Evolutionary conservation across 2,113 vertebrate genomes (phyloP).

Genomic region (Stegostoma tigrinum): DNA sequence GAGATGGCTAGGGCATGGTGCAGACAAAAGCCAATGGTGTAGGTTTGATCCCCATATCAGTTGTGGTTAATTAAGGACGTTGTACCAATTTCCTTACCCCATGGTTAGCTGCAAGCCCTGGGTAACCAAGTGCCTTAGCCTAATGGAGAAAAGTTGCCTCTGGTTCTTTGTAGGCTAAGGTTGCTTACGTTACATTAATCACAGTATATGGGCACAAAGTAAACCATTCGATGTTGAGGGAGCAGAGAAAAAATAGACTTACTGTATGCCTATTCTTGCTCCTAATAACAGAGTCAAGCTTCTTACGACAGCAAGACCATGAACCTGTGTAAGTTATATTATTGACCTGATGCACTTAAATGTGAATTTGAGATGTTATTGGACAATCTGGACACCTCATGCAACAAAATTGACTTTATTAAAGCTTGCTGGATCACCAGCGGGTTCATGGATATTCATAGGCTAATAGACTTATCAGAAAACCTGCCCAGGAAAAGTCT

Average conservation of each 20-base stretch:
- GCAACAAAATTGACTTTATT: constrained; percentile 22
- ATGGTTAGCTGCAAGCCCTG: too few species aligned
- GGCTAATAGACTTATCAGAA: background rate
- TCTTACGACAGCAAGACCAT: background rate
- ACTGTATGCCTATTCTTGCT: background rate
- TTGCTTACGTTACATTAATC: too few species aligned
- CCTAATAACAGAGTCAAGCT: too few species aligned
- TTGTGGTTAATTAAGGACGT: too few species aligned
- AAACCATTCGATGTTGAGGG: background rate
- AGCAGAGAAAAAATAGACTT: background rate
- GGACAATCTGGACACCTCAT: background rate
- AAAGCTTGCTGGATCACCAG: constrained; percentile 1
- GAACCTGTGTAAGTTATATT: background rate
- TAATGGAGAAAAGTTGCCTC: too few species aligned
- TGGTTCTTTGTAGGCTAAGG: too few species aligned
- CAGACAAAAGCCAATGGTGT: too few species aligned
- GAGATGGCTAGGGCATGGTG: too few species aligned
- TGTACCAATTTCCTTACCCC: too few species aligned
- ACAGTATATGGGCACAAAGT: background rate
- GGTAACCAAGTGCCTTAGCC: too few species aligned
- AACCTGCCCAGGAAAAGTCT: background rate
- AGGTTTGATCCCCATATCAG: too few species aligned
- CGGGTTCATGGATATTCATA: constrained; percentile 27
- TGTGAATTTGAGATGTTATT: constrained; percentile 23
- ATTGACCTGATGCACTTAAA: background rate